Evolutionary conservation across 35 echinoderm and acorn worm species (phyloP), one percentile per base, ranked within the genome.

Genomic region (Acanthaster planci): DNA sequence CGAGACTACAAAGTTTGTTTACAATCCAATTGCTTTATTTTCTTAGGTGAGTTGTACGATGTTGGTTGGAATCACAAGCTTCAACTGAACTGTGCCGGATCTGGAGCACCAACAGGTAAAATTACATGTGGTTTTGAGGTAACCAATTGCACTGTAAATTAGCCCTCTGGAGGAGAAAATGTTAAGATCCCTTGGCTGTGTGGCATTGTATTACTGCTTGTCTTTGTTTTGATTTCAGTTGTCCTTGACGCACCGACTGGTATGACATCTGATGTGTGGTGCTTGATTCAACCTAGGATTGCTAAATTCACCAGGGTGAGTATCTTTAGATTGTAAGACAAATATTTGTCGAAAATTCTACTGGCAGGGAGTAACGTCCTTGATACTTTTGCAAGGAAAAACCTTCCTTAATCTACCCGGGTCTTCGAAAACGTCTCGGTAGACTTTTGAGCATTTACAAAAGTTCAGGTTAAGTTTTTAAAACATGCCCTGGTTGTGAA

Each of bases 181-280:
- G n/a, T n/a, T n/a, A n/a, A n/a, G n/a, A n/a, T n/a, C n/a, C n/a
- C n/a, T n/a, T n/a, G n/a, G n/a, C n/a, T n/a, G n/a, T n/a, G n/a
- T n/a, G n/a, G n/a, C n/a, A n/a, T n/a, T n/a, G n/a, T n/a, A n/a
- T n/a, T n/a, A n/a, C n/a, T 5, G 8, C 27, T 59, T 5, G 8
- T 68, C 60, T 34, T 14, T 68, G 5, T 68, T 68, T 26, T 68
- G 23, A 23, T 14, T 68, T 67, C 42, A 93, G 91, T 97, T 22
- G 76, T 97, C 39, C 54, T 97, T 51, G 95, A 97, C 54, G 87
- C 95, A 29, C 95, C 95, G 0, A 97, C 92, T 77, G 95, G 95
- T 76, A 89, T 93, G 88, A 90, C 87, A 15, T 93, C 88, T 39
- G 95, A 97, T 89, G 95, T 93, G 14, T 97, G 95, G 95, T 93